phyloP scores from a whole-genome alignment of 2,888 invertebrate genomes.

The Eretmocerus hayati region DNA sequence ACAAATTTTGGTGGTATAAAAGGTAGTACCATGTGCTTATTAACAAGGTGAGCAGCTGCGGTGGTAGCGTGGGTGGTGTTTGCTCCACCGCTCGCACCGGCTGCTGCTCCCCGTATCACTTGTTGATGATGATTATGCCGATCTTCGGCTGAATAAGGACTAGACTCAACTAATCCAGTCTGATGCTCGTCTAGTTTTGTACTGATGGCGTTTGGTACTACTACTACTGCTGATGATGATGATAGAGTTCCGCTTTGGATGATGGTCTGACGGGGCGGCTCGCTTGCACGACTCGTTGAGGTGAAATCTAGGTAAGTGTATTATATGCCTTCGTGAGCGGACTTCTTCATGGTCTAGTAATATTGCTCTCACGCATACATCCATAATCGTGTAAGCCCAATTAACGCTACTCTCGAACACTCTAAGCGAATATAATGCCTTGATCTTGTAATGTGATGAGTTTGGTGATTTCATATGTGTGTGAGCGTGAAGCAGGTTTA shows the following conservation, averaged over 20 bases:
- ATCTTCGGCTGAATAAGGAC: too few species aligned
- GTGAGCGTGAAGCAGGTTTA: too few species aligned
- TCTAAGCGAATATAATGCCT: too few species aligned
- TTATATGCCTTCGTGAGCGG: slow-evolving; percentile 44
- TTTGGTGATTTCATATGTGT: too few species aligned
- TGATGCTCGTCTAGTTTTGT: not conserved
- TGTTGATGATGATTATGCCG: too few species aligned
- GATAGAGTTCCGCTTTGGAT: slow-evolving; percentile 26
- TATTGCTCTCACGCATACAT: slow-evolving; percentile 24
- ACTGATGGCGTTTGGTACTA: not conserved
- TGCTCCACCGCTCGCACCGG: slow-evolving; percentile 34
- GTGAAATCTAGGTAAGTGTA: slow-evolving; percentile 48
- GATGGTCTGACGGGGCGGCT: slow-evolving; percentile 38
- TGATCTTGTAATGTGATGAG: too few species aligned
- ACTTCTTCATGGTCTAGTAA: slow-evolving; percentile 47
- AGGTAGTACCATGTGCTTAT: slow-evolving; percentile 78
- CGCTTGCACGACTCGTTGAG: slow-evolving; percentile 11
- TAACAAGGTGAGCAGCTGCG: slow-evolving; percentile 57
- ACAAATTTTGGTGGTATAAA: slow-evolving; percentile 88
- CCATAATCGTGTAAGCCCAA: slow-evolving; percentile 35
- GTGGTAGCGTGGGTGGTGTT: too few species aligned
- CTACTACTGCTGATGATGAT: not conserved
- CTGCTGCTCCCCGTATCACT: not conserved
- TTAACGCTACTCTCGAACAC: slow-evolving; percentile 4
- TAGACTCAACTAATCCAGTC: too few species aligned